phyloP scores from a whole-genome alignment of 2,888 invertebrate genomes.

The Dermolepida albohirtum region DNA sequence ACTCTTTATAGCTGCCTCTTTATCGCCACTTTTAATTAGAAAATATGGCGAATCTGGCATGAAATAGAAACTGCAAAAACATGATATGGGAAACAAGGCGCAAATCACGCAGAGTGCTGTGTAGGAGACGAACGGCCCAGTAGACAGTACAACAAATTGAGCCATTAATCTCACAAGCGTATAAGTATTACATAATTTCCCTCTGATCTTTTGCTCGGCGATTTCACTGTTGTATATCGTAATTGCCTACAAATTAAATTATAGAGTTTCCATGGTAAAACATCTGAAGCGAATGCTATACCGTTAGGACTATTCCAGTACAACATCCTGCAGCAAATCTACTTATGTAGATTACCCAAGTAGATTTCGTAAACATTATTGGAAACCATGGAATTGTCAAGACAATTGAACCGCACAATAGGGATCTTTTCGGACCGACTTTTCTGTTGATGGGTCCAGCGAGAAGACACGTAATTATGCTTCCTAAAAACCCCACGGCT shows the following conservation, averaged over 20 bases:
- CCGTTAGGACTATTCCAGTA: conserved; percentile 70
- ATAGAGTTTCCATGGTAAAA: too few relatives aligned
- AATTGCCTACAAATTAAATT: conserved; percentile 57
- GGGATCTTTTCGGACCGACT: conserved; percentile 69
- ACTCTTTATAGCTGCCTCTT: conserved; percentile 58
- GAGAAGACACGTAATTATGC: conserved; percentile 68
- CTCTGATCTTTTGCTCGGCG: conserved; percentile 62
- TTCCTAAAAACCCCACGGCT: conserved; percentile 70
- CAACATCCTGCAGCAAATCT: conserved; percentile 77
- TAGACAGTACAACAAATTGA: conserved; percentile 64
- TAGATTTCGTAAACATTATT: conserved; percentile 51
- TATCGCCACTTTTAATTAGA: conserved; percentile 57
- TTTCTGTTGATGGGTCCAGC: conserved; percentile 71
- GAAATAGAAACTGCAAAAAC: conserved; percentile 56
- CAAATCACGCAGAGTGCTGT: conserved; percentile 48
- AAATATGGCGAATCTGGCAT: conserved; percentile 70
- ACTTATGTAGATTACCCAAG: conserved; percentile 71
- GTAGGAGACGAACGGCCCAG: conserved; percentile 68
- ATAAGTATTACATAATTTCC: conserved; percentile 55
- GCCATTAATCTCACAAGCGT: conserved; percentile 58
- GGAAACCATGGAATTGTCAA: conserved; percentile 68
- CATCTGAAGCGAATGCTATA: not conserved
- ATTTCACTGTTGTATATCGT: conserved; percentile 65
- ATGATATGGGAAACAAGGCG: conserved; percentile 43
- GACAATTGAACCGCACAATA: conserved; percentile 68